Evolutionary conservation across 1,140 invertebrate species (phyloP), one percentile per base, ranked within the genome.

Genomic region (Dinoponera quadriceps): DNA sequence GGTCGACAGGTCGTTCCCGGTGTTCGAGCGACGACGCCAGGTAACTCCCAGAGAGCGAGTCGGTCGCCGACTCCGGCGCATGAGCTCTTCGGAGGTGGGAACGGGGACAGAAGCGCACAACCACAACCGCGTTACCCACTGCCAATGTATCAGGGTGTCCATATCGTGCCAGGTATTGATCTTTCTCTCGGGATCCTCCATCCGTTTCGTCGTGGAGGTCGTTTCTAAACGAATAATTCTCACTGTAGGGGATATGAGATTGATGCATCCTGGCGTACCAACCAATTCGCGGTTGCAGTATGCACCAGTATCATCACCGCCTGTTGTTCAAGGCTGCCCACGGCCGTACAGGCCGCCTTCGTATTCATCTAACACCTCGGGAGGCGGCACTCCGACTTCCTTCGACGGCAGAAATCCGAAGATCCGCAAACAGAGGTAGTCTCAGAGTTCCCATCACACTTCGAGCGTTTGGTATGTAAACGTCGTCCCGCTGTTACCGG

Each of bases 121-220:
- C 77, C 90, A 73, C 92, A 92, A 85, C 85, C 92, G 85, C 92
- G 92, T 87, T 94, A 94, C 88, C 93, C 93, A 93, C 91, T 94
- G 92, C 92, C 93, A 94, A 92, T 94, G 91, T 94, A 94, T 90
- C 93, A 94, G 86, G 93, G 91, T 92, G 91, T 94, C 85, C 92
- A 94, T 90, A 93, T 93, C 71, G 91, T 94, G 66, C 93, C 93
- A 93, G 93, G 94, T 94, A n/a, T n/a, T n/a, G n/a, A n/a, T n/a
- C n/a, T n/a, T n/a, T n/a, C n/a, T n/a, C n/a, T n/a, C n/a, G n/a
- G n/a, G n/a, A n/a, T n/a, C n/a, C n/a, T n/a, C n/a, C n/a, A n/a
- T n/a, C n/a, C 60, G 14, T 27, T 20, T 16, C 2, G 33, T 22
- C 48, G 0, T 0, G 49, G 63, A 74, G 0, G 11, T 82, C 9